These are phyloP conservation scores for Synanthedon formicaeformis DNA, from an alignment of 2,888 invertebrate species.

Conservation along the genomic window DNA sequence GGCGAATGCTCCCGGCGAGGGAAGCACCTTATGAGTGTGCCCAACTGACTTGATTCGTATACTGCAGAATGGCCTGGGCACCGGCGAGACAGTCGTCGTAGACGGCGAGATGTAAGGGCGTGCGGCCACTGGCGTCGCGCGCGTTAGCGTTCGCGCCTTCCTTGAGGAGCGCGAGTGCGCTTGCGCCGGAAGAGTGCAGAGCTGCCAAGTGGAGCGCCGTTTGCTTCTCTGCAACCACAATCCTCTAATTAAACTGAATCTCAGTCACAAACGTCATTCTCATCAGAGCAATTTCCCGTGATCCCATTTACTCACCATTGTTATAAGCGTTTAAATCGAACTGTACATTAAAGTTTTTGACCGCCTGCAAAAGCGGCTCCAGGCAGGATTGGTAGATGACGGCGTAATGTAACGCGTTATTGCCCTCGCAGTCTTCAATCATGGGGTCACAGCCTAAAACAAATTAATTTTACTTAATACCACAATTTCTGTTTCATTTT, in stretches of 20 bases:
- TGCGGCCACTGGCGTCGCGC: constrained; percentile 34
- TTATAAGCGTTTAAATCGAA: constrained; percentile 41
- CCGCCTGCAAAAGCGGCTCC: constrained; percentile 53
- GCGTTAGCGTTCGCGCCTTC: constrained; percentile 24
- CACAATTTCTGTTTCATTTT: background rate
- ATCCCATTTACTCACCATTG: constrained; percentile 24
- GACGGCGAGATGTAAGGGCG: constrained; percentile 49
- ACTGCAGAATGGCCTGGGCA: constrained; percentile 7
- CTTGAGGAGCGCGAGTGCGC: constrained; percentile 19
- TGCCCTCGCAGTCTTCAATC: constrained; percentile 64
- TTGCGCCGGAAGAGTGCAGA: constrained; percentile 16
- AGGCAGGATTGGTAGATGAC: constrained; percentile 65
- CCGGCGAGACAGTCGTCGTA: constrained; percentile 28
- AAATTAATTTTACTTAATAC: background rate
- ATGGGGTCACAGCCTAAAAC: constrained; percentile 50
- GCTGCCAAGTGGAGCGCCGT: constrained; percentile 44
- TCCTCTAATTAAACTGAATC: background rate
- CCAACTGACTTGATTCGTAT: too few species aligned
- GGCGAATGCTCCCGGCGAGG: too few species aligned
- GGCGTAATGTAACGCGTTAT: constrained; percentile 75
- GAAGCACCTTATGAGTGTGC: too few species aligned
- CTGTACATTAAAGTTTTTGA: constrained; percentile 20
- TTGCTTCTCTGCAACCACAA: constrained; percentile 29
- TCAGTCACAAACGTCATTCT: background rate
- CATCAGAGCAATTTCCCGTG: background rate